Base-by-base conservation (phyloP, 1,140 invertebrate genomes). In the Drosophila teissieri region DNA sequence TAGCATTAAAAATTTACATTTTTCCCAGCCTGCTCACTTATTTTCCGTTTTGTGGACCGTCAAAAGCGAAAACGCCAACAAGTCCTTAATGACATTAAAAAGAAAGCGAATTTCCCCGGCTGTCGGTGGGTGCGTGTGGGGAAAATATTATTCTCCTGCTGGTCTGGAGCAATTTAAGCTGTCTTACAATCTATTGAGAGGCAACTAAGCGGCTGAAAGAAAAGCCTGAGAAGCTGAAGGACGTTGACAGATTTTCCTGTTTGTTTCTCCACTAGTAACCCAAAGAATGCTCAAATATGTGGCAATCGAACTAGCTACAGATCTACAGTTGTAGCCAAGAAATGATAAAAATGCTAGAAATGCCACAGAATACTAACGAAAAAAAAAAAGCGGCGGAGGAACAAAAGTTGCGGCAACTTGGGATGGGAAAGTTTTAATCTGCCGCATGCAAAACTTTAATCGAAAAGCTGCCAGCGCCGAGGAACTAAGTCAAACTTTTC, bases 1-100 rank as follows among this genome's bases (percentile, higher is more conserved):
- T 83, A 78, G 80, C 84, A 88, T 88, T 88, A 88, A 88, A 89
- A 89, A 89, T 88, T 88, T 83, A 88, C 89, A 88, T 88, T 84
- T 75, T 74, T 75, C 37, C 24, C 69, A 46, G 27, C 57, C 44
- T n/a, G 37, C 51, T 58, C 14, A 0, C 49, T 58, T 46, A 37
- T 73, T 58, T 39, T 37, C 39, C 19, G 40, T 46, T 73, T 69
- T 65, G 65, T 82, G 78, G 39, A 46, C 51, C 74, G 72, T 76
- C 75, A 79, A 76, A 72, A 80, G 63, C 68, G 56, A 53, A 80
- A 73, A 78, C 61, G 84, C 80, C 80, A 67, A 61, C 63, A 89
- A 88, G 84, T 89, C 74, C 57, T 64, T 82, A 86, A 82, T 69
- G 83, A 56, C 77, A 74, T 80, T 70, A 70, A 65, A 53, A 49